phyloP scores from a whole-genome alignment of 2,888 invertebrate genomes.

The Meloe dianella region DNA sequence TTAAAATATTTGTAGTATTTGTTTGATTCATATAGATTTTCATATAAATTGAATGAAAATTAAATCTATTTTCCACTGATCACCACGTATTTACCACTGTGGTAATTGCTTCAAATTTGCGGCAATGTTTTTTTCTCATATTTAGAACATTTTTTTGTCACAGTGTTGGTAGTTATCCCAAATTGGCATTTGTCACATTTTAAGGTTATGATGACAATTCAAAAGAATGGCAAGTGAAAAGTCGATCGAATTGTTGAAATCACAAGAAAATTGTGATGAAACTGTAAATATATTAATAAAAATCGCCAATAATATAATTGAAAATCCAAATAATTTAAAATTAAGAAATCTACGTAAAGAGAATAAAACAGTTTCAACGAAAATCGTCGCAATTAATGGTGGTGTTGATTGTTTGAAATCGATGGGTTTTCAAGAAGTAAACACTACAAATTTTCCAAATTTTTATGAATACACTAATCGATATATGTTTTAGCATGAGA shows the following conservation, averaged over 20 bases:
- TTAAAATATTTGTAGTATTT: too few species aligned
- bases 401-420: conserved; percentile 47
- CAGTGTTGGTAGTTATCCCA: neutral
- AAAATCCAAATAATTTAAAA: conserved; percentile 47
- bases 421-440: conserved; percentile 55
- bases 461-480: conserved; percentile 1
- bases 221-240: neutral
- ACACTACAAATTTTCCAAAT: neutral
- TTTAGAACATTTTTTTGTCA: neutral
- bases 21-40: too few species aligned
- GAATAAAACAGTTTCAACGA: conserved; percentile 45
- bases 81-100: too few species aligned
- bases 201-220: neutral
- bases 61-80: too few species aligned
- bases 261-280: conserved; percentile 32
- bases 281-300: conserved; percentile 43
- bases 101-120: too few species aligned
- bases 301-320: conserved; percentile 52
- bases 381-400: conserved; percentile 46
- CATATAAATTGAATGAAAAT: too few species aligned
- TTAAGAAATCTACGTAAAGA: conserved; percentile 47
- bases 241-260: conserved; percentile 20
- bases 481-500: conserved; percentile 36
- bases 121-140: too few species aligned
- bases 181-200: neutral